phyloP scores from a whole-genome alignment of 2,113 vertebrate species.

The Cryptotis parvus region DNA sequence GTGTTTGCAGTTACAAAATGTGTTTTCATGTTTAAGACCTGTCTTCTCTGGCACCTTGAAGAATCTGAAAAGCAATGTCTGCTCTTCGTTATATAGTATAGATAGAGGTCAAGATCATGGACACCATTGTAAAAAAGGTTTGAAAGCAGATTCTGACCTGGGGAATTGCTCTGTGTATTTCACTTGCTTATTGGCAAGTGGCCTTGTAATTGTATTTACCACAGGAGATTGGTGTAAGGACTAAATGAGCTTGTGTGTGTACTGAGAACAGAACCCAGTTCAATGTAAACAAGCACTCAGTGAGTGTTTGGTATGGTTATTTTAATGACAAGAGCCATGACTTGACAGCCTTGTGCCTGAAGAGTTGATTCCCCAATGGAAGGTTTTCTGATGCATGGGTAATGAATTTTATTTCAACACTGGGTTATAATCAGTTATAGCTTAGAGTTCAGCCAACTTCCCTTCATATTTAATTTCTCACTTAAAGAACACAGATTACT shows the following conservation, averaged over 20 bases:
- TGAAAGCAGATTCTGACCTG: not conserved
- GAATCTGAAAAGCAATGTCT: not conserved
- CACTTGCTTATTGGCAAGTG: not conserved
- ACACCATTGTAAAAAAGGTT: not conserved
- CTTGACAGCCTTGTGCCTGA: not conserved
- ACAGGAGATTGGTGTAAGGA: not conserved
- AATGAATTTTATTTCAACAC: constrained; percentile 19
- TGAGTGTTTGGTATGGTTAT: not conserved
- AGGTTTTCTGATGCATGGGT: not conserved
- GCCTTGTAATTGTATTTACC: not conserved
- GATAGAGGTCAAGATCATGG: not conserved
- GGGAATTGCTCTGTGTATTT: not conserved
- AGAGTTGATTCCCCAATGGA: constrained; percentile 2
- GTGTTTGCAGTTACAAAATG: not conserved
- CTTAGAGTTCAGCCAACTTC: constrained; percentile 39
- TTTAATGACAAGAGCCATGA: not conserved
- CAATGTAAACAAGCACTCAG: not conserved
- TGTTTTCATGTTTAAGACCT: not conserved
- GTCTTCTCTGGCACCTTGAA: not conserved
- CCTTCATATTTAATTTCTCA: constrained; percentile 23
- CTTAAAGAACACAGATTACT: not conserved
- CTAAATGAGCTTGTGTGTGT: constrained; percentile 2
- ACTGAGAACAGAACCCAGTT: not conserved
- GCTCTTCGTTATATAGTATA: not conserved
- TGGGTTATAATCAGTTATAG: not conserved